Base-by-base conservation (phyloP, 2,797 vertebrate species). In the Bryconaethiops microstoma region DNA sequence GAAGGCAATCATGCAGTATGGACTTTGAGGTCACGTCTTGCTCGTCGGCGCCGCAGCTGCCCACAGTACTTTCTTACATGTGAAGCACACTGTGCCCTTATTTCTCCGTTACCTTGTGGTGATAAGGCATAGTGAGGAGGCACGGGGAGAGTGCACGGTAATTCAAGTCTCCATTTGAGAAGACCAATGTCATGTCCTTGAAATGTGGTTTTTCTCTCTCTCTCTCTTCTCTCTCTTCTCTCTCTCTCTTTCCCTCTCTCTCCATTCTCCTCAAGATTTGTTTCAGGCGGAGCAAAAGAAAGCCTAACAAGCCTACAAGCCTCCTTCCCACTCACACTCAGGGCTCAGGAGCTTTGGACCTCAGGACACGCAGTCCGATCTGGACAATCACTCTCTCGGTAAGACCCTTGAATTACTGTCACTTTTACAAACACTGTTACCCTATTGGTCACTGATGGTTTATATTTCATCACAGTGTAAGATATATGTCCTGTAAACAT, bases 151-250 rank as follows among this genome's bases (percentile, higher is more conserved):
- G 71, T 29, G 50, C 52, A 73, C 39, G 70, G 70, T 54, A 72
- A 72, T 73, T 73, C 71, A 57, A 73, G 52, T 57, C 70, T 73
- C 71, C 52, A 35, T 57, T 40, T n/a, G 29, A 73, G 71, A 73
- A 73, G 71, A 55, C 71, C 71, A 73, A 73, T 73, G 71, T 73
- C 71, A 59, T 39, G 71, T 73, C 71, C 71, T 73, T 73, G 71
- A 73, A 57, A 57, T 73, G 71, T 73, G 71, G 52, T 73, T 42
- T 76, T 16, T 62, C 64, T 62, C 19, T 77, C 35, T 59, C 35
- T 48, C n/a, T 19, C 39, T 64, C 45, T 23, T 45, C 68, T 70
- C 42, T 70, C 67, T 48, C 45, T 16, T 42, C 29, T 52, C 14
- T 42, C 29, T n/a, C 55, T 19, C 63, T 19, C 63, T 17, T 14